Evolutionary conservation across 1,140 invertebrate genomes (phyloP), one percentile per base, ranked within the genome.

Genomic region (Zaprionus gabonicus): DNA sequence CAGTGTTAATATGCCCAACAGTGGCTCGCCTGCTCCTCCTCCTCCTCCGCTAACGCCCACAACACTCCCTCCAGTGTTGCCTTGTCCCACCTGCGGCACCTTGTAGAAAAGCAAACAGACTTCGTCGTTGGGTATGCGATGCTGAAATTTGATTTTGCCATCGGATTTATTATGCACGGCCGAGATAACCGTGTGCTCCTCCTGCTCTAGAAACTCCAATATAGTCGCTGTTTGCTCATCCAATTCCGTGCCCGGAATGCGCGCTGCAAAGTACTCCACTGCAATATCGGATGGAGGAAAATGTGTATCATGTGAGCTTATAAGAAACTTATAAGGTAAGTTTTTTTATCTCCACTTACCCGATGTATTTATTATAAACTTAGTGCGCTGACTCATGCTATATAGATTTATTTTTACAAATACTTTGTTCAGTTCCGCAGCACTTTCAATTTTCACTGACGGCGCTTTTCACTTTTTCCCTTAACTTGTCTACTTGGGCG

Each of bases 101-200:
- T 93, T 93, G 79, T 93, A 93, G 75, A 93, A 93, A 17, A 93
- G 87, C 73, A 93, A 85, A 81, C 88, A 91, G 65, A 92, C 82
- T 77, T 93, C 87, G 27, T 93, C 92, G 63, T 77, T 92, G 38
- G 91, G 92, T 79, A 93, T 93, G 64, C 82, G 91, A 81, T 93
- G 91, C 38, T 93, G 92, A 83, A 93, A 93, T 73, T 91, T 82
- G 75, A 93, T 92, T 85, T 82, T 91, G 72, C 82, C 90, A 79
- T 93, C 81, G 57, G 80, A 75, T 75, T 92, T 92, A 76, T 86
- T 82, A 77, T 86, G 83, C 73, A 92, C 83, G 51, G 92, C 92
- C 63, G 92, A 81, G 60, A 93, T 87, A 68, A 93, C 80, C 41
- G 91, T 93, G 63, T 92, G 88, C 81, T 93, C 92, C 60, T 93